Evolutionary conservation across 2,888 invertebrate genomes (phyloP).

Genomic region (Schrankia costaestrigalis): DNA sequence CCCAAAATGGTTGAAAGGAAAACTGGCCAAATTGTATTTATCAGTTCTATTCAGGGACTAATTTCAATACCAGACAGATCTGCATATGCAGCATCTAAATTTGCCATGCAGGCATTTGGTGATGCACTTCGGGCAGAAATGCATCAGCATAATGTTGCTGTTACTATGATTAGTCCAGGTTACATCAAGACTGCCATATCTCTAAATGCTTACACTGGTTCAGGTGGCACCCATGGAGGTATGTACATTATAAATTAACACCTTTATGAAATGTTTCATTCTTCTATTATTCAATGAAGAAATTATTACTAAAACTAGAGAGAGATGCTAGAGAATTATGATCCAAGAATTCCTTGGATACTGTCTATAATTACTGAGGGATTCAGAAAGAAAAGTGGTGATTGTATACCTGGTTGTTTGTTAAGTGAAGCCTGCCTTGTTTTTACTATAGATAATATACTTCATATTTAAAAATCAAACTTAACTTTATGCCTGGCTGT

Average conservation of each 20-base stretch:
- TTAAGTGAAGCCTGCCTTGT: too few relatives aligned
- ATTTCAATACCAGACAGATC: constrained; percentile 94
- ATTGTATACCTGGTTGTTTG: too few relatives aligned
- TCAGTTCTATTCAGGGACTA: constrained; percentile 96
- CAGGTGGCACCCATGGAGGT: constrained; percentile 90
- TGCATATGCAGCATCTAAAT: constrained; percentile 95
- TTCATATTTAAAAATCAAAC: too few relatives aligned
- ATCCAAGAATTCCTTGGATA: too few relatives aligned
- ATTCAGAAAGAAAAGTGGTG: too few relatives aligned
- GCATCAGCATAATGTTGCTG: constrained; percentile 85
- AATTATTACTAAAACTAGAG: too few relatives aligned
- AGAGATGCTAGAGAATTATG: too few relatives aligned
- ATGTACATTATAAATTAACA: constrained; percentile 27
- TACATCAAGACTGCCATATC: constrained; percentile 96
- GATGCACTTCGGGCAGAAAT: constrained; percentile 95
- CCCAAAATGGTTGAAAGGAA: constrained; percentile 89
- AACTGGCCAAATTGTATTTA: constrained; percentile 90
- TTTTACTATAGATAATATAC: too few relatives aligned
- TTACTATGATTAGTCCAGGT: constrained; percentile 93
- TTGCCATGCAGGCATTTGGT: constrained; percentile 96
- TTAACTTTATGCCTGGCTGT: too few relatives aligned
- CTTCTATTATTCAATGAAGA: not conserved
- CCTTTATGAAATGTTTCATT: not conserved
- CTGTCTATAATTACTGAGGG: too few relatives aligned
- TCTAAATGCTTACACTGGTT: constrained; percentile 92